Percentiles rank a stretch among this genome's conserved stretches.
Evolutionary conservation across 1,140 invertebrate species (phyloP).

Genomic region (Stenopsyche tienmushanensis): DNA sequence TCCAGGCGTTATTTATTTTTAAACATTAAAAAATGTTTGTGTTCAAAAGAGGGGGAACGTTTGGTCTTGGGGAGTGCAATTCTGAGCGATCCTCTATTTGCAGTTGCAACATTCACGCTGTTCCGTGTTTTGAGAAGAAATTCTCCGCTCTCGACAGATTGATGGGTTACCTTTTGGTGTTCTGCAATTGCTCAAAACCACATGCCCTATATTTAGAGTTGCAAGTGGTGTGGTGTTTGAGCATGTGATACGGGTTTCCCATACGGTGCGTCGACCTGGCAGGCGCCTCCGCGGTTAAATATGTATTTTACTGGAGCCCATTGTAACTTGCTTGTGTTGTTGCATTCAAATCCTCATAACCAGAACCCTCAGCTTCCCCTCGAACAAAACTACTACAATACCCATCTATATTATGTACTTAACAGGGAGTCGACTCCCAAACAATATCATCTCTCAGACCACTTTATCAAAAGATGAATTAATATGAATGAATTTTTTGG

Average conservation of each 20-base stretch:
- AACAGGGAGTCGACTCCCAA: neutral
- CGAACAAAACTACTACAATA: neutral
- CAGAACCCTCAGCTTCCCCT: neutral
- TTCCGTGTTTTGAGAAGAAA: too few species aligned
- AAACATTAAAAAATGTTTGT: neutral
- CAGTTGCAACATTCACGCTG: too few species aligned
- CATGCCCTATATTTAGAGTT: neutral
- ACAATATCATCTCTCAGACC: neutral
- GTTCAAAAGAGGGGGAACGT: neutral
- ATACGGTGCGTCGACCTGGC: neutral
- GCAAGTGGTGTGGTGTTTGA: neutral
- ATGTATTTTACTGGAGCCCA: neutral
- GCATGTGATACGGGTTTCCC: neutral
- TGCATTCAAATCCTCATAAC: neutral
- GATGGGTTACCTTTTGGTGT: neutral
- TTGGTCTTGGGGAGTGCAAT: neutral
- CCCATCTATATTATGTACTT: neutral
- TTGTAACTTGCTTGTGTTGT: neutral
- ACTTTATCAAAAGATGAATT: neutral
- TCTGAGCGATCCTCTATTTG: too few species aligned
- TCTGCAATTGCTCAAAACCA: neutral
- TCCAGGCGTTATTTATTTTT: neutral
- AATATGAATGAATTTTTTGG: neutral
- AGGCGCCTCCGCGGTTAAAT: slow-evolving; percentile 5
- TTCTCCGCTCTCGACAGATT: neutral